Evolutionary conservation across 2,888 invertebrate genomes (phyloP).

Genomic region (Melikaiella ostensackeni): DNA sequence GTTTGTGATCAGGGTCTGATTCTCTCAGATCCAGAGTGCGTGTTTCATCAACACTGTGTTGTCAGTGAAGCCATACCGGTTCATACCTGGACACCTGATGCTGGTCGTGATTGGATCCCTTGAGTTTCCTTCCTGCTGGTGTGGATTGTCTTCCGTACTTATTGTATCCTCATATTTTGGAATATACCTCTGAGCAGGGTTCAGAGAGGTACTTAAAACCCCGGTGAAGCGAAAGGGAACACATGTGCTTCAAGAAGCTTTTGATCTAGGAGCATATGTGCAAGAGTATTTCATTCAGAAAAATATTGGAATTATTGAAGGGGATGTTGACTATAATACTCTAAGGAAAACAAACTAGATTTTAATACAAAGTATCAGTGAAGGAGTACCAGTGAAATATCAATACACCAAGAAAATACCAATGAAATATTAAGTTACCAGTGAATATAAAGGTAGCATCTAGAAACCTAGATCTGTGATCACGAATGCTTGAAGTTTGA

Average conservation of each 20-base stretch:
- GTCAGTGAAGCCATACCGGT: constrained; percentile 4
- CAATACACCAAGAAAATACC: too few species aligned
- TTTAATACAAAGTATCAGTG: not conserved
- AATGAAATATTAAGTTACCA: constrained; percentile 9
- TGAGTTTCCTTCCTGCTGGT: not conserved
- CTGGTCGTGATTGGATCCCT: constrained; percentile 14
- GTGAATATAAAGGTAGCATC: not conserved
- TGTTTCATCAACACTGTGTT: constrained; percentile 12
- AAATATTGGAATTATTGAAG: constrained; percentile 4
- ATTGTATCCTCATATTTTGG: not conserved
- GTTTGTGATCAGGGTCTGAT: constrained; percentile 22
- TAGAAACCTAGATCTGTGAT: constrained; percentile 21
- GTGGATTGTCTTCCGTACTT: constrained; percentile 5
- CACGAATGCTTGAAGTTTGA: not conserved
- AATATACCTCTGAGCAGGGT: not conserved
- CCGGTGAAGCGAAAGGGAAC: not conserved
- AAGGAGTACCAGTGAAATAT: not conserved
- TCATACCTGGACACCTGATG: constrained; percentile 48
- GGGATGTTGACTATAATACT: not conserved
- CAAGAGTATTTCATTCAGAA: not conserved
- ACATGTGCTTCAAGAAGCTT: not conserved
- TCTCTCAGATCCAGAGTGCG: not conserved
- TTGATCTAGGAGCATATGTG: not conserved
- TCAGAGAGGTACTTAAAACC: constrained; percentile 1
- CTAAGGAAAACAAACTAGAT: not conserved